Base-by-base conservation (phyloP, 2,888 invertebrate genomes). In the Nebria salina region DNA sequence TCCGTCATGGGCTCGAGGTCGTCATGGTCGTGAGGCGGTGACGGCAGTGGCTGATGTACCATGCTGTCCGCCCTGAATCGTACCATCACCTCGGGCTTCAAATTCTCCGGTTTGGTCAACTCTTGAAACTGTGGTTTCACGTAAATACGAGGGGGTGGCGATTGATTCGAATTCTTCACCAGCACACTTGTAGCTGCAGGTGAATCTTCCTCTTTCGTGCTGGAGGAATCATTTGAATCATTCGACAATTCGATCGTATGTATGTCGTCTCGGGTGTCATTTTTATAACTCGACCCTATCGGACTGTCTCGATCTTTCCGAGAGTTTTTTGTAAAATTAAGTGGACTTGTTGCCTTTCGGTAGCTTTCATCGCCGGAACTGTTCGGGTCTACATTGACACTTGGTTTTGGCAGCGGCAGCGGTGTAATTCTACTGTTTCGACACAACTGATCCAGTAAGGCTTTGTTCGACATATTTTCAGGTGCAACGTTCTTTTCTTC, bases 391-490 rank as follows among this genome's bases (percentile, higher is more conserved):
- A 73, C 25, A 13, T 77, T 64, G 68, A 80, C 79, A 83, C 85
- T 87, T 15, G 86, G 85, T 54, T 54, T 54, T 41, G 87, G 86
- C 83, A 90, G 89, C 20, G 91, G 89, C 80, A 91, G 85, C 11
- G 91, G 91, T 82, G 91, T 90, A 66, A 91, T 87, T 84, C 91
- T 88, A 83, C 91, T 92, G 86, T 92, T 93, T 84, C 93, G 90
- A 84, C 93, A 93, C 79, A 94, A 88, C 86, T 94, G 93, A 84
- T 94, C 94, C 84, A 94, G 89, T 84, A 94, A 88, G 9, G 92
- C 92, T 87, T 92, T 92, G 89, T 92, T 91, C 82, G 91, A 91
- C 89, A 91, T 90, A 83, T 91, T 89, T 83, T 91, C 91, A 1
- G 91, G 89, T 13, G 88, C 86, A 66, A 87, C 84, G 84, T 89